A percentile compares a stretch with the other conserved stretches of the same genome.
phyloP scores from a whole-genome alignment of 2,797 vertebrate genomes.

The Apodemus agrarius region DNA sequence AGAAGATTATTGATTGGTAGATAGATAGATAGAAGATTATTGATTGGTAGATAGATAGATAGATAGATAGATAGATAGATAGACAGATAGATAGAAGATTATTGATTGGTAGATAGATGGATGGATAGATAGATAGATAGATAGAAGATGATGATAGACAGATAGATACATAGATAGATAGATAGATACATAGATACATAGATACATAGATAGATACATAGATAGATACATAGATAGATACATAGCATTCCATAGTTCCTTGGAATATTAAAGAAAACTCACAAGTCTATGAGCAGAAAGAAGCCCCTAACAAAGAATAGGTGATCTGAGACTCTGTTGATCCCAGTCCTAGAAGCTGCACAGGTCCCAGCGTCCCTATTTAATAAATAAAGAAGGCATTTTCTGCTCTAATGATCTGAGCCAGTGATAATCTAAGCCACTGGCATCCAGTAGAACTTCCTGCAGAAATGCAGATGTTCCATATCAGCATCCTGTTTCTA shows the following conservation, averaged over 20 bases:
- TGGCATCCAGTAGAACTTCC: conserved; percentile 28
- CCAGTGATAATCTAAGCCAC: conserved; percentile 25
- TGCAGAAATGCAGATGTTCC: conserved; percentile 35
- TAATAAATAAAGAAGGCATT: conserved; percentile 66
- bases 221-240: too few species aligned
- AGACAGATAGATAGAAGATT: too few species aligned
- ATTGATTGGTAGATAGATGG: background rate
- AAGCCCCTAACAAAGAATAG: conserved; percentile 68
- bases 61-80: background rate
- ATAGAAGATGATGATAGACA: background rate
- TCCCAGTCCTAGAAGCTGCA: conserved; percentile 35
- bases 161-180: too few species aligned
- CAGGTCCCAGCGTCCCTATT: conserved; percentile 27
- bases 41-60: too few species aligned
- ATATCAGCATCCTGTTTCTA: background rate
- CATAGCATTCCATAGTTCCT: background rate
- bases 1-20: too few species aligned
- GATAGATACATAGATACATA: background rate
- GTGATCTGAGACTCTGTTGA: conserved; percentile 44
- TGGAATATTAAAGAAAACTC: conserved; percentile 14
- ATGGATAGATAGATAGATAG: too few species aligned
- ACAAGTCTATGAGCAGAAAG: conserved; percentile 9
- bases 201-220: background rate
- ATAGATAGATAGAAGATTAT: background rate
- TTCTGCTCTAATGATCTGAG: conserved; percentile 27